phyloP scores from a whole-genome alignment of 23 tunicate genomes.

The Halocynthia roretzi region DNA sequence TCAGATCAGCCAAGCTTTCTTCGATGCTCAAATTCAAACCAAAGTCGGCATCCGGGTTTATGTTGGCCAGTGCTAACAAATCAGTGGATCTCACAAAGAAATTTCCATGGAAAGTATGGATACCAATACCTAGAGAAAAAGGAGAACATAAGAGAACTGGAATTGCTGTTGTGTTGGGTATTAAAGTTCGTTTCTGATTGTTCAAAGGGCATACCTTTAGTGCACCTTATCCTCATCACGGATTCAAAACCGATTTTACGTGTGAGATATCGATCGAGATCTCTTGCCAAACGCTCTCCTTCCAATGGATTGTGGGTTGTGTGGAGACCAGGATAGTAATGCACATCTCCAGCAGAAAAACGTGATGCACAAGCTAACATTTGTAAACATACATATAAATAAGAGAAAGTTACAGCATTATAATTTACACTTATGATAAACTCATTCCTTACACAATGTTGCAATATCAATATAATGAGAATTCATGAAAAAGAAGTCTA shows the following conservation, averaged over 20 bases:
- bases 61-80: slow-evolving; percentile 80
- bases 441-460: slow-evolving; percentile 69
- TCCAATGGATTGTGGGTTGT: slow-evolving; percentile 75
- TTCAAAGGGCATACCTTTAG: slow-evolving; percentile 50
- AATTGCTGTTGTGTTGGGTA: background rate
- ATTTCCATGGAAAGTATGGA: slow-evolving; percentile 96
- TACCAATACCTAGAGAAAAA: slow-evolving; percentile 38
- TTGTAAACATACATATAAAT: background rate
- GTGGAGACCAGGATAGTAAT: slow-evolving; percentile 83
- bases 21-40: slow-evolving; percentile 85
- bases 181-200: background rate
- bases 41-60: slow-evolving; percentile 89
- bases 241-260: slow-evolving; percentile 98
- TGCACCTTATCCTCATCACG: slow-evolving; percentile 96
- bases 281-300: slow-evolving; percentile 71
- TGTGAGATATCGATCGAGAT: slow-evolving; percentile 84
- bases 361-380: slow-evolving; percentile 85
- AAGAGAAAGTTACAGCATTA: background rate
- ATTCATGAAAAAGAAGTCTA: slow-evolving; percentile 91
- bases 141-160: too few relatives aligned
- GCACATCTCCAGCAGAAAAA: slow-evolving; percentile 91
- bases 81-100: slow-evolving; percentile 98
- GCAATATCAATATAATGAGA: slow-evolving; percentile 97
- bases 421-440: background rate
- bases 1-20: slow-evolving; percentile 65